A percentile compares a stretch with the other conserved stretches of the same genome.
Conservation (phyloP, 1,140 invertebrate genomes). For the Bombus impatiens region DNA sequence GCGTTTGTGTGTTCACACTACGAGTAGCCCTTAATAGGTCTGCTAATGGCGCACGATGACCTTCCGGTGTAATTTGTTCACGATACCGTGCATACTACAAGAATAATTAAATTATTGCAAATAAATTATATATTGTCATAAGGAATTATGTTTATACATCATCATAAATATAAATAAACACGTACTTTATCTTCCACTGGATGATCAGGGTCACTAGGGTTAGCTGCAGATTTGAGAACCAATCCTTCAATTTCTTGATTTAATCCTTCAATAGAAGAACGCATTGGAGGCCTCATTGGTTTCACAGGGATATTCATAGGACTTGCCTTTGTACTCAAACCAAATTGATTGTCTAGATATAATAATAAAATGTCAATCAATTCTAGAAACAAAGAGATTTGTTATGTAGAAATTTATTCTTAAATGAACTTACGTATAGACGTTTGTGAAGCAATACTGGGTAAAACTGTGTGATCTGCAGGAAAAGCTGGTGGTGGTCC, state of each 20-base stretch:
- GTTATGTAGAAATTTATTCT: neutral
- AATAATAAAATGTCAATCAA: slow-evolving; percentile 29
- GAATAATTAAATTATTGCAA: neutral
- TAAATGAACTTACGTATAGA: slow-evolving; percentile 73
- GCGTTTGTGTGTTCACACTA: slow-evolving; percentile 93
- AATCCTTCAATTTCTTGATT: slow-evolving; percentile 92
- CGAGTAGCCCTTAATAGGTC: slow-evolving; percentile 88
- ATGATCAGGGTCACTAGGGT: slow-evolving; percentile 79
- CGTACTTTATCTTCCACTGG: slow-evolving; percentile 79
- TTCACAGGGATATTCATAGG: slow-evolving; percentile 84
- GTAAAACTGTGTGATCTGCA: slow-evolving; percentile 80
- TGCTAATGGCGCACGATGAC: slow-evolving; percentile 91
- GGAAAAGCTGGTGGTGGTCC: slow-evolving; percentile 79
- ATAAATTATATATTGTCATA: too few species aligned
- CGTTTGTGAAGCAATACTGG: slow-evolving; percentile 81
- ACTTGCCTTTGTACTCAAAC: slow-evolving; percentile 83
- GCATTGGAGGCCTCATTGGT: slow-evolving; percentile 86
- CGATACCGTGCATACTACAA: slow-evolving; percentile 80
- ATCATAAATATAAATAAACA: neutral
- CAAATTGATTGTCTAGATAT: slow-evolving; percentile 79
- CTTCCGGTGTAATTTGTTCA: slow-evolving; percentile 88
- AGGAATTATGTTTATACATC: neutral
- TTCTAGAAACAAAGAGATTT: neutral
- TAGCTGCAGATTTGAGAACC: slow-evolving; percentile 83
- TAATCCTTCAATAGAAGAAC: slow-evolving; percentile 92